Evolutionary conservation across 2,113 vertebrate species (phyloP), one percentile per base, ranked within the genome.

Genomic region (Sclerurus mexicanus): DNA sequence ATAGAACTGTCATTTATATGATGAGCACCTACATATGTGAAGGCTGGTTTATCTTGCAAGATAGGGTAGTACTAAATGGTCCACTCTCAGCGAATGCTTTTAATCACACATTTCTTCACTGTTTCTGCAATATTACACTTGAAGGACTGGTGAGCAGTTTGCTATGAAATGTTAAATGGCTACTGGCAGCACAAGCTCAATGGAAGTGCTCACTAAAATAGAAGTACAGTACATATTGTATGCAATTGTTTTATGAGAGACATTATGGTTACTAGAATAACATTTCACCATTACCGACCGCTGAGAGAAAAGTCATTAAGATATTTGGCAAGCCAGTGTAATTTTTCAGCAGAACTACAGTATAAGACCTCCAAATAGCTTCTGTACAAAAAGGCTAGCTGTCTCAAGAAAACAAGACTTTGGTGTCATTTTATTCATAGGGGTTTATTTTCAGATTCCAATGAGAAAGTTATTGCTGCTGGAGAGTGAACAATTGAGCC

Each of bases 1-100:
- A 99, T 98, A 99, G 98, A 99, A 98, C 98, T 98, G 98, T 98
- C 98, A 98, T 98, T 98, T 98, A 97, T 98, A 97, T 97, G 98
- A 98, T 98, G 98, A 97, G 98, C 96, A 89, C 97, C 97, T 97
- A 98, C 97, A 97, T 97, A 98, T 97, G 96, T 98, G 98, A 98
- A 97, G 97, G 93, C 96, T 94, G 95, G 96, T 98, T 98, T 99
- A 98, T 99, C 98, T 98, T 98, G 97, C 97, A 97, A 96, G 97
- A 95, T 97, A 77, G 94, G 96, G 94, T 96, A 97, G 98, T 95
- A 81, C 94, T 97, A 97, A 98, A 98, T 97, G 97, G 96, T 98
- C 98, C 96, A 97, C 97, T 98, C 98, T 97, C 94, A 64, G 98
- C 96, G 98, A 98, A 98, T 85, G 97, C 98, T 99, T 98, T 98